phyloP scores from a whole-genome alignment of 1,140 invertebrate genomes.

The Teleogryllus occipitalis region DNA sequence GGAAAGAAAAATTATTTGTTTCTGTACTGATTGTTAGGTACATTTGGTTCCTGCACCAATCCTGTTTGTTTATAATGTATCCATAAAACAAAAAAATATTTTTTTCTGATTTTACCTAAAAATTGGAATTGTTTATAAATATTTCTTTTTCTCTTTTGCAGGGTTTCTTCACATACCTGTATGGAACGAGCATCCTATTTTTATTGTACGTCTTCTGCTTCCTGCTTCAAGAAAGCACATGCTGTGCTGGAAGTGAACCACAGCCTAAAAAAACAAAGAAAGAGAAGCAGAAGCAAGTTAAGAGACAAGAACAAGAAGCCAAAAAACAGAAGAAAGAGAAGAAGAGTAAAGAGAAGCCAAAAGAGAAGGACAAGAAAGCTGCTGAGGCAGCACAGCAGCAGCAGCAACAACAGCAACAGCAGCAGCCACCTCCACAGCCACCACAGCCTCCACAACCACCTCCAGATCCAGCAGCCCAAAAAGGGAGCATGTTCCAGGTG shows the following conservation, averaged over 20 bases:
- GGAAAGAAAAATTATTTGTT: no score
- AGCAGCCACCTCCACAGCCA: constrained; percentile 25
- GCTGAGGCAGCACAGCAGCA: constrained; percentile 36
- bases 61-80: no score
- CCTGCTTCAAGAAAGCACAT: constrained; percentile 82
- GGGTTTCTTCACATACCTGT: constrained; percentile 95
- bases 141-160: constrained; percentile 34
- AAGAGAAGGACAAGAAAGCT: constrained; percentile 40
- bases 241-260: constrained; percentile 57
- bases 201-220: constrained; percentile 95
- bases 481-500: constrained; percentile 29
- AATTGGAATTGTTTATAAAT: no score
- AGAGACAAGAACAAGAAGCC: constrained; percentile 37
- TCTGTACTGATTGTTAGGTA: no score
- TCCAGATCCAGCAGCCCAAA: constrained; percentile 18
- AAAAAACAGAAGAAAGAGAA: constrained; percentile 39
- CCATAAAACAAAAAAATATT: no score
- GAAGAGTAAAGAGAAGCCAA: constrained; percentile 44
- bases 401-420: constrained; percentile 26
- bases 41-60: no score
- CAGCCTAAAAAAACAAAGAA: constrained; percentile 56
- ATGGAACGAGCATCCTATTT: constrained; percentile 89
- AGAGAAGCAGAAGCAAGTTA: constrained; percentile 57
- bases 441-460: constrained; percentile 27
- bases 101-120: no score